Percentiles rank a stretch among this genome's conserved stretches.
These are phyloP conservation scores for Piscicola geometra DNA, from an alignment of 2,888 invertebrate genomes.

Conservation along the genomic window DNA sequence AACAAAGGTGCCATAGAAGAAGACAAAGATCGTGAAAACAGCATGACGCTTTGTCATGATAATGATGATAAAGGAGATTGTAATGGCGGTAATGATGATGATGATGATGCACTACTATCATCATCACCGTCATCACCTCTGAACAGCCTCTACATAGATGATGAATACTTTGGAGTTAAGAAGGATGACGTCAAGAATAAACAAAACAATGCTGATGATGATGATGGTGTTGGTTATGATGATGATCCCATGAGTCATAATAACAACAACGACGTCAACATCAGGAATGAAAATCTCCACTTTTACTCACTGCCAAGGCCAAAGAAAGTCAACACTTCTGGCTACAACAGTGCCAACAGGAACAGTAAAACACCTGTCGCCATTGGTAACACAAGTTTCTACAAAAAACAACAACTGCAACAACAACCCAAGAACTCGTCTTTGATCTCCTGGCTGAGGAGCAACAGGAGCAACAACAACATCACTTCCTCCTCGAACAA, in stretches of 20 bases:
- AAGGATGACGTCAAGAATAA: constrained; percentile 1
- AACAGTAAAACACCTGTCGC: not conserved
- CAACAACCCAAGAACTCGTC: constrained; percentile 3
- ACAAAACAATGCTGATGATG: too few species aligned
- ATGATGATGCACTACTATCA: too few species aligned
- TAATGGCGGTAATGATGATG: too few species aligned
- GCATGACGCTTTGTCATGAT: too few species aligned
- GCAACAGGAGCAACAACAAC: not conserved
- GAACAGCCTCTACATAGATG: not conserved
- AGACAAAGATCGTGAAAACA: too few species aligned
- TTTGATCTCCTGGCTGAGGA: not conserved
- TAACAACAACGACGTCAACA: constrained; percentile 1
- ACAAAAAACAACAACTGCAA: constrained; percentile 11
- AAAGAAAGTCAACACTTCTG: not conserved
- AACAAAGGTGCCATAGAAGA: too few species aligned
- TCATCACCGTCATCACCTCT: not conserved
- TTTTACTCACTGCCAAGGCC: constrained; percentile 4
- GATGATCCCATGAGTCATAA: too few species aligned
- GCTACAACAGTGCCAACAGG: not conserved
- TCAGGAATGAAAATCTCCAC: not conserved
- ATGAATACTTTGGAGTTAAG: not conserved
- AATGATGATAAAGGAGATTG: too few species aligned
- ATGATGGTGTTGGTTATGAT: too few species aligned
- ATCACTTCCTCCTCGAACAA: not conserved
- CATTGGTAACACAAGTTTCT: not conserved